Base-by-base conservation (phyloP, 2,113 vertebrate species). In the Tachysurus fulvidraco region DNA sequence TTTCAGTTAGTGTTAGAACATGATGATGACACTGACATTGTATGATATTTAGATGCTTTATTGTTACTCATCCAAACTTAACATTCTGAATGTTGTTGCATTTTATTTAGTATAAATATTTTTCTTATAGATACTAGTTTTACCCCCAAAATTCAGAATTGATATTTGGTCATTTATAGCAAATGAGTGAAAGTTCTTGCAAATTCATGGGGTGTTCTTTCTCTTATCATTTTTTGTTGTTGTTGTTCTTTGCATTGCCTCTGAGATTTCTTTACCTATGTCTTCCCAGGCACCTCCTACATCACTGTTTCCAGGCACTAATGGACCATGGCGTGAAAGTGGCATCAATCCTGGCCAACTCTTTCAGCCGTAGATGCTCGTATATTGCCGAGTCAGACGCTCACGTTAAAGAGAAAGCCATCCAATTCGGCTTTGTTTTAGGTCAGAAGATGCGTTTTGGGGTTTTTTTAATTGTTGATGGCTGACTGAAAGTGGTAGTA, bases 311-410 rank as follows among this genome's bases (percentile, higher is more conserved):
- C 91, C 98, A 99, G 93, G 98, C 98, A 76, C 91, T 99, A 87
- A 99, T 99, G 98, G 98, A 99, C 93, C 98, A 99, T 60, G 98
- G 98, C 62, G 98, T 99, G 78, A 99, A 99, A 93, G 98, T 99
- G 82, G 97, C 98, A 86, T 99, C 98, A 16, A 98, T 99, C 19
- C 91, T 99, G 92, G 98, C 98, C 52, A 98, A 97, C 92, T 99
- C 98, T 54, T 99, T 99, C 94, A 99, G 98, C 89, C 96, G 98
- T 83, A 93, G 97, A 90, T 99, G 98, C 92, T 99, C 98, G 41
- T 99, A 99, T 92, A 99, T 99, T 41, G 97, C 97, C 6, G 97
- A 98, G 89, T 99, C 98, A 0, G 98, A 98, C 76, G 95, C 97
- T 88, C 94, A 98, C 2, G 98, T 99, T 50, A 99, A 99, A 92